Conservation (phyloP, 1,140 invertebrate genomes). For the Nilaparvata lugens region DNA sequence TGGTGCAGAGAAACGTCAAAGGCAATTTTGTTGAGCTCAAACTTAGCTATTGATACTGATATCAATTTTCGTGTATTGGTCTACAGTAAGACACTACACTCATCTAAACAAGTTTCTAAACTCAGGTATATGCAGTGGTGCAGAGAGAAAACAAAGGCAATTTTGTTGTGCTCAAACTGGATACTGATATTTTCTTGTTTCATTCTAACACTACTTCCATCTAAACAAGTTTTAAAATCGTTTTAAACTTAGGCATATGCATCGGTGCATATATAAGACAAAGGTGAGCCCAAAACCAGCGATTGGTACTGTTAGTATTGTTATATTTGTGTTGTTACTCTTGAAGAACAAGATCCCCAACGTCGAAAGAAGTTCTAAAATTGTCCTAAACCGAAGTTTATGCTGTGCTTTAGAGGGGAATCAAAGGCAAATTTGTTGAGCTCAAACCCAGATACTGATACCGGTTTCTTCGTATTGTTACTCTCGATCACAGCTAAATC, state of each 20-base stretch:
- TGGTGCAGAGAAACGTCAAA: not conserved
- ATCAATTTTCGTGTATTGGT: not conserved
- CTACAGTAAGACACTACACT: not conserved
- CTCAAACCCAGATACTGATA: not conserved
- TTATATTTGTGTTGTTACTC: too few relatives aligned
- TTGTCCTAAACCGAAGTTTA: too few relatives aligned
- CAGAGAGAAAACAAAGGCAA: not conserved
- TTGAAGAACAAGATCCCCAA: too few relatives aligned
- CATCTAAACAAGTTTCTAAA: too few relatives aligned
- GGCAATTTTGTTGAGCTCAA: not conserved
- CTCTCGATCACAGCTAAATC: not conserved
- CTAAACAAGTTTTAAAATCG: not conserved
- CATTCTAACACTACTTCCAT: too few relatives aligned
- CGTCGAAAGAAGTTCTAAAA: too few relatives aligned
- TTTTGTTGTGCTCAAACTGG: not conserved
- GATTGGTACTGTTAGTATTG: not conserved
- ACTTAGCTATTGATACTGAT: not conserved
- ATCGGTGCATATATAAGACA: not conserved
- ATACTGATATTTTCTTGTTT: too few relatives aligned
- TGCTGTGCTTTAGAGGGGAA: too few relatives aligned
- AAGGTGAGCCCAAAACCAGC: not conserved
- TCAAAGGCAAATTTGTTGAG: too few relatives aligned
- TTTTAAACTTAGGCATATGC: not conserved
- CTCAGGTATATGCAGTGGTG: not conserved
- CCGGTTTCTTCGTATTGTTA: not conserved